Percentiles rank a stretch among this genome's conserved stretches.
phyloP scores from a whole-genome alignment of 2,113 vertebrate genomes.

The Cacatua alba region DNA sequence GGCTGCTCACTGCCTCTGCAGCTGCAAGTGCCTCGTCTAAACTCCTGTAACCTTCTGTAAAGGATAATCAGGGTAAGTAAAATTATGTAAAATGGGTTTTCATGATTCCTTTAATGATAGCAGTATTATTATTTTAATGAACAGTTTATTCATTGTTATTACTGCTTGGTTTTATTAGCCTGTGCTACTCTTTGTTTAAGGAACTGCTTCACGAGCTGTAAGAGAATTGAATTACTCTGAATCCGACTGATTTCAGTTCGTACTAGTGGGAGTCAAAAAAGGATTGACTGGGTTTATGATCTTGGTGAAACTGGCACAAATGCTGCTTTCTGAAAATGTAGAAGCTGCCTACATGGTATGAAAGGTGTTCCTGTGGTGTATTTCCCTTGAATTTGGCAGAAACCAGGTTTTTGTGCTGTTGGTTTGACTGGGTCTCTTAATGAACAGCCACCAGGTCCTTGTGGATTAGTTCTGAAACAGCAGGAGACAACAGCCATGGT shows the following conservation, averaged over 20 bases:
- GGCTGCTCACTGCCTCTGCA: not conserved
- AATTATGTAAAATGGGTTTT: not conserved
- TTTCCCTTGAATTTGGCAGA: not conserved
- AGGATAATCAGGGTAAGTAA: not conserved
- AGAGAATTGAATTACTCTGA: not conserved
- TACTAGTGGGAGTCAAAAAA: not conserved
- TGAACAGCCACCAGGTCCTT: slow-evolving; percentile 18
- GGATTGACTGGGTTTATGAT: not conserved
- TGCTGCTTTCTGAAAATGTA: not conserved
- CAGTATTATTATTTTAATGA: slow-evolving; percentile 5
- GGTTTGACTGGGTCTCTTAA: slow-evolving; percentile 10
- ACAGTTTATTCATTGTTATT: not conserved
- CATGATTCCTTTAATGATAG: not conserved
- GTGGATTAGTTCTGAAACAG: slow-evolving; percentile 40
- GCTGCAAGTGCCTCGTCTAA: not conserved
- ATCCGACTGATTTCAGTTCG: not conserved
- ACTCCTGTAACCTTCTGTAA: not conserved
- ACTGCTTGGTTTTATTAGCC: not conserved
- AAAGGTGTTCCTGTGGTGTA: not conserved
- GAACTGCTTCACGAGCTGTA: not conserved
- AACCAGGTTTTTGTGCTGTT: not conserved
- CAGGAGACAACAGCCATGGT: slow-evolving; percentile 17
- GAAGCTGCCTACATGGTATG: not conserved
- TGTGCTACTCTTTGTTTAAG: not conserved
- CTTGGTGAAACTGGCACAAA: not conserved